Conservation (phyloP, 2,113 vertebrate species). For the Gopherus evgoodei region DNA sequence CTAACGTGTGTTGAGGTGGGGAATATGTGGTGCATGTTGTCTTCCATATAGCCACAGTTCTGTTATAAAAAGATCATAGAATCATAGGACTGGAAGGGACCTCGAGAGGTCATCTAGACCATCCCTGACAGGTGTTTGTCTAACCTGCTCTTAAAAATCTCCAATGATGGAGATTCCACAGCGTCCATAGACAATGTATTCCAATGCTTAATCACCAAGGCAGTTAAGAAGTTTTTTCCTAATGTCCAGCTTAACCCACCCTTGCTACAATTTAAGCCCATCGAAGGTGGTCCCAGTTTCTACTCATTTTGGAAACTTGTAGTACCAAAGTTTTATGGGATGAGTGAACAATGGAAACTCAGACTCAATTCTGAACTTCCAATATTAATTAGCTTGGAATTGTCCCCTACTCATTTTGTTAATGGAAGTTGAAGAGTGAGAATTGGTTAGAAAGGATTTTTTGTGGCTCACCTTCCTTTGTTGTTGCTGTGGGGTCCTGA, state of each 20-base stretch:
- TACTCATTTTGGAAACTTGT: neutral
- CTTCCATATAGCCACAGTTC: rapidly evolving
- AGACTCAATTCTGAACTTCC: neutral
- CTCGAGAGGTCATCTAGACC: too few species aligned
- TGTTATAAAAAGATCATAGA: neutral
- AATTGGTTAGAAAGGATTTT: neutral
- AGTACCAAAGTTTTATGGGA: neutral
- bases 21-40: rapidly evolving
- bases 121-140: too few species aligned
- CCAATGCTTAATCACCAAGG: too few species aligned
- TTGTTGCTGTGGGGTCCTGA: neutral
- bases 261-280: neutral
- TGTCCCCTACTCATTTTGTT: too few species aligned
- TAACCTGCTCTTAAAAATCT: too few species aligned
- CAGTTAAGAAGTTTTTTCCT: too few species aligned
- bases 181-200: too few species aligned
- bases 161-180: too few species aligned
- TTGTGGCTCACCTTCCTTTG: neutral
- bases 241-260: too few species aligned
- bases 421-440: neutral
- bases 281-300: neutral
- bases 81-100: too few species aligned
- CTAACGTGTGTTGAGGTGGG: rapidly evolving
- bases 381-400: too few species aligned
- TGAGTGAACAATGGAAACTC: constrained; percentile 47